phyloP scores from a whole-genome alignment of 2,888 invertebrate genomes.

The Sinohyriopsis cumingii region DNA sequence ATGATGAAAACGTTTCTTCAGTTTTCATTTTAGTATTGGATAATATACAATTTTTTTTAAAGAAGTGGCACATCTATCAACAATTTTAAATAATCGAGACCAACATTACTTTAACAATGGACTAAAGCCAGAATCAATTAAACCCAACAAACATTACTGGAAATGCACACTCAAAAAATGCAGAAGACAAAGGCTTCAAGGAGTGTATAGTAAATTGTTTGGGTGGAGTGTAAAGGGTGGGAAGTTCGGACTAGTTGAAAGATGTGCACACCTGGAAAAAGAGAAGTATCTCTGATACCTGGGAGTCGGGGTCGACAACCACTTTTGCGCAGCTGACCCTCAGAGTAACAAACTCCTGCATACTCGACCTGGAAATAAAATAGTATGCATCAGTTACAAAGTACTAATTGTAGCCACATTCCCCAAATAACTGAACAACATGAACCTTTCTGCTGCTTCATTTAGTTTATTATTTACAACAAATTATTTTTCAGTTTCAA shows the following conservation, averaged over 20 bases:
- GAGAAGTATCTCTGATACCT: constrained; percentile 59
- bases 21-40: neutral
- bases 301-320: constrained; percentile 71
- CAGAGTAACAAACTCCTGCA: constrained; percentile 73
- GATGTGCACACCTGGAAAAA: constrained; percentile 59
- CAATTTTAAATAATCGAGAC: too few relatives aligned
- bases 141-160: neutral
- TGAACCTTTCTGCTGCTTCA: neutral
- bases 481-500: too few relatives aligned
- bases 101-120: neutral
- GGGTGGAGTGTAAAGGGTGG: neutral
- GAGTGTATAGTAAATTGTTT: neutral
- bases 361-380: constrained; percentile 69
- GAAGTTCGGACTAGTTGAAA: constrained; percentile 6
- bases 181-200: constrained; percentile 2
- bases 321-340: constrained; percentile 71
- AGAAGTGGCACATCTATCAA: neutral
- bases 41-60: neutral
- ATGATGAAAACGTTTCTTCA: neutral
- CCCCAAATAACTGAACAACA: neutral
- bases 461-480: too few relatives aligned
- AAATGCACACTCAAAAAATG: constrained; percentile 1
- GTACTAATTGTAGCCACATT: too few relatives aligned
- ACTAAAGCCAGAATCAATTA: neutral
- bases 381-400: too few relatives aligned